phyloP scores from a whole-genome alignment of 2,797 vertebrate species.

The Enteromius fasciolatus region DNA sequence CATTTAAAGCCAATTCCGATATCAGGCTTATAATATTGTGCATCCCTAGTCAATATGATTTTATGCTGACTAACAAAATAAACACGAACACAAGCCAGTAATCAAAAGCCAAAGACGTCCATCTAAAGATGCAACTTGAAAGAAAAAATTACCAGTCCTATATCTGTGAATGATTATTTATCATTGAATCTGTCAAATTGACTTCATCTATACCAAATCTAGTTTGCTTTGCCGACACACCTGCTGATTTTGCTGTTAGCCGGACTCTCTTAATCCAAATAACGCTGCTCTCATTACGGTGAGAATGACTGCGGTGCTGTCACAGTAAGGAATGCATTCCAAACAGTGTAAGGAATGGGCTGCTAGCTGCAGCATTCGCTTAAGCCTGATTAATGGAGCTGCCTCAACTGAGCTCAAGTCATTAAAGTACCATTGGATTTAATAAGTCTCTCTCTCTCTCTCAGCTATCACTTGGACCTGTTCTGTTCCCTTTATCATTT shows the following conservation, averaged over 20 bases:
- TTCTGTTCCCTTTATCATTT: conserved; percentile 70
- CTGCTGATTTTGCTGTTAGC: conserved; percentile 43
- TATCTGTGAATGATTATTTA: no score
- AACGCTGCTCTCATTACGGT: conserved; percentile 49
- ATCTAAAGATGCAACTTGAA: not conserved
- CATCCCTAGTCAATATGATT: not conserved
- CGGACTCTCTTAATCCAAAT: conserved; percentile 49
- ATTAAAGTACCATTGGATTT: conserved; percentile 77
- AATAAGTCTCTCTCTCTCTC: conserved; percentile 43
- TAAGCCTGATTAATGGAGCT: conserved; percentile 79
- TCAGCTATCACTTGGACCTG: conserved; percentile 39
- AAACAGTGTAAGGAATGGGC: conserved; percentile 44
- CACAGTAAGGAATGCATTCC: conserved; percentile 44
- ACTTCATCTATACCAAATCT: conserved; percentile 27
- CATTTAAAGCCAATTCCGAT: no score
- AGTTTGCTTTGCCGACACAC: conserved; percentile 16
- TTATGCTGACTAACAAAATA: not conserved
- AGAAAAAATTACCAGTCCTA: not conserved
- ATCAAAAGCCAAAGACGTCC: not conserved
- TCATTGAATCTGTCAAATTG: not conserved
- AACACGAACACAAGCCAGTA: not conserved
- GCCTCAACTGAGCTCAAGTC: conserved; percentile 75
- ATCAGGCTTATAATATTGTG: no score
- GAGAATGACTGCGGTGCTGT: conserved; percentile 46
- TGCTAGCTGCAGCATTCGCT: conserved; percentile 67